Percentiles rank a stretch among this genome's conserved stretches.
These are phyloP conservation scores for Eufriesea mexicana DNA, from an alignment of 1,140 invertebrate genomes.

Conservation along the genomic window DNA sequence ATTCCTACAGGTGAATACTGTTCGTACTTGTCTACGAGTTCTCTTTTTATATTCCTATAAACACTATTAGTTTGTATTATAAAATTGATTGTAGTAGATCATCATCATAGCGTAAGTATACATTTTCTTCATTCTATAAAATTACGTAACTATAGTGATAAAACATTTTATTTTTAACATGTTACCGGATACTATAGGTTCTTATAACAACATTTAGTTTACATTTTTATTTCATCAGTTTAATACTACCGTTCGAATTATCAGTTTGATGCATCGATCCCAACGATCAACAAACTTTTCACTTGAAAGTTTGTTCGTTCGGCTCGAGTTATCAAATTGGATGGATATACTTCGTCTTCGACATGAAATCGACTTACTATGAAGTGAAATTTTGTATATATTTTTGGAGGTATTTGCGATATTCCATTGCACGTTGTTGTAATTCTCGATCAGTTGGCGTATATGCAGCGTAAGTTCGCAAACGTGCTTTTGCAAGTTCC, in stretches of 20 bases:
- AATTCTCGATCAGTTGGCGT: slow-evolving; percentile 79
- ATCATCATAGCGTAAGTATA: slow-evolving; percentile 16
- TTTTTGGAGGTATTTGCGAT: slow-evolving; percentile 64
- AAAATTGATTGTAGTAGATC: background rate
- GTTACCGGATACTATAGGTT: background rate
- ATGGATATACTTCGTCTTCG: slow-evolving; percentile 40
- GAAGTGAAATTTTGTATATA: slow-evolving; percentile 24
- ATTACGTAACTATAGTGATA: slow-evolving; percentile 20
- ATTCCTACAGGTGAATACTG: slow-evolving; percentile 73
- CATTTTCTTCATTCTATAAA: slow-evolving; percentile 5
- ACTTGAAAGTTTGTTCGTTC: slow-evolving; percentile 82
- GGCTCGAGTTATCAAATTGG: slow-evolving; percentile 81
- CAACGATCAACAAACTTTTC: slow-evolving; percentile 82
- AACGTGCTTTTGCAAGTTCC: slow-evolving; percentile 73
- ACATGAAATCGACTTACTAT: slow-evolving; percentile 3
- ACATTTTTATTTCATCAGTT: too few species aligned
- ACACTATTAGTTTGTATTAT: background rate
- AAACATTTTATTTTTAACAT: background rate
- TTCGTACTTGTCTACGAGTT: slow-evolving; percentile 45
- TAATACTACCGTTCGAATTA: slow-evolving; percentile 46
- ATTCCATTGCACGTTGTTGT: slow-evolving; percentile 64
- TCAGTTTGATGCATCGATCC: slow-evolving; percentile 80
- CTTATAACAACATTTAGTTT: background rate
- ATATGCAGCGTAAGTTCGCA: slow-evolving; percentile 77
- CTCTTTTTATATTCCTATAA: slow-evolving; percentile 27